Evolutionary conservation across 2,797 vertebrate genomes (phyloP), one percentile per base, ranked within the genome.

Genomic region (Malurus splendens): DNA sequence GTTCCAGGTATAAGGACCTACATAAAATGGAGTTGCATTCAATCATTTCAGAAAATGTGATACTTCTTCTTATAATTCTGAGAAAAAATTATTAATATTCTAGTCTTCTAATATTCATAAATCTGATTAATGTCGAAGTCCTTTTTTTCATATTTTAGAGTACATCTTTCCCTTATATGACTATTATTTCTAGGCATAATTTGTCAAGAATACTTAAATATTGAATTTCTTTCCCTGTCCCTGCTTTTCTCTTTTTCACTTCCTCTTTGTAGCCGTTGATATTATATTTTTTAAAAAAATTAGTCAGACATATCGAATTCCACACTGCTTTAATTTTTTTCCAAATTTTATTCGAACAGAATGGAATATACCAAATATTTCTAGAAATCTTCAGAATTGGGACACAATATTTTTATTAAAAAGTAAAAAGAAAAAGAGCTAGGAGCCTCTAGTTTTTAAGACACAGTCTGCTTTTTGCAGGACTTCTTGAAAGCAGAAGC

Each of bases 41-140:
- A 95, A 67, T 91, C 3, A 54, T 87, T 95, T 95, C 93, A 93
- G 72, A 89, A 92, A 93, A 95, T 88, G 45, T 86, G 65, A 84
- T 93, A 77, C 13, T 94, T 95, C 77, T 79, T 94, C 75, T 86
- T 94, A 44, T 89, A 94, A 90, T 96, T 96, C 50, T 83, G 42
- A 87, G 54, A 60, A 57, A 91, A 95, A 94, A 88, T 25, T 42
- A 94, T 92, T 57, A 93, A 93, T 96, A 96, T 94, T 91, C 67
- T 89, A 82, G 18, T 77, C 48, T 11, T 39, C 38, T 88, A 91
- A 87, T 90, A 90, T 77, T 95, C 30, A 92, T 88, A 92, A 75
- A 95, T 95, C 66, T 93, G 56, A 93, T 94, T 89, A 95, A 95
- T 92, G 74, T 84, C 90, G 80, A 82, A 70, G 51, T 30, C 4